A percentile compares a stretch with the other conserved stretches of the same genome.
Conservation (phyloP, 2,797 vertebrate species). For the Pseudomugil gertrudae region DNA sequence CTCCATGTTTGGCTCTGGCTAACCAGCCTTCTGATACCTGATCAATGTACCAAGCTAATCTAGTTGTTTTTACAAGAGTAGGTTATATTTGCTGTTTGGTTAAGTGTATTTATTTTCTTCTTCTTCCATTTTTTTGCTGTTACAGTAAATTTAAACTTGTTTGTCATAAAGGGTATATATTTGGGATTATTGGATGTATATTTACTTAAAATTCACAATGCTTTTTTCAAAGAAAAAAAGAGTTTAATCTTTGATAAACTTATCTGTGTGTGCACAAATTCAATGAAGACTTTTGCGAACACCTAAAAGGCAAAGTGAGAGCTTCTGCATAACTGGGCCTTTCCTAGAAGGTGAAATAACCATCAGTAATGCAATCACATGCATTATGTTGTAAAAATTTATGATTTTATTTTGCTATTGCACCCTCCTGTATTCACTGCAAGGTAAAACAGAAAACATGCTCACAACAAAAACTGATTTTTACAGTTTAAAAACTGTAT, state of each 20-base stretch:
- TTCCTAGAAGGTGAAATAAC: constrained; percentile 46
- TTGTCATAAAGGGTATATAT: no score
- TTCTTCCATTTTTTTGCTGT: no score
- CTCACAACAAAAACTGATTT: no score
- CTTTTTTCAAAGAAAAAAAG: neutral
- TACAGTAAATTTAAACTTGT: neutral
- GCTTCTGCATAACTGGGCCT: no score
- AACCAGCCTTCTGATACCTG: constrained; percentile 8
- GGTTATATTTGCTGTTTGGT: no score
- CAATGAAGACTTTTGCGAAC: neutral
- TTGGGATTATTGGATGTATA: neutral
- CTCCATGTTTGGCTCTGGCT: constrained; percentile 4
- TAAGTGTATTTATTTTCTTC: no score
- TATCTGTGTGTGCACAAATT: neutral
- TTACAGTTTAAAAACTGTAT: no score
- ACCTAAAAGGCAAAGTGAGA: no score
- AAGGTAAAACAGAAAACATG: no score
- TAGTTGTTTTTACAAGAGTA: constrained; percentile 25
- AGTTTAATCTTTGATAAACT: neutral
- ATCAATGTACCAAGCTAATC: constrained; percentile 24
- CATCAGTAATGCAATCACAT: constrained; percentile 26
- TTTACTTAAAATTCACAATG: neutral
- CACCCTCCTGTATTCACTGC: no score
- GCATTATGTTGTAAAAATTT: constrained; percentile 1
- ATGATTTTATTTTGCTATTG: no score